Evolutionary conservation across 2,113 vertebrate genomes (phyloP).

Genomic region (Phrynocephalus versicolor): DNA sequence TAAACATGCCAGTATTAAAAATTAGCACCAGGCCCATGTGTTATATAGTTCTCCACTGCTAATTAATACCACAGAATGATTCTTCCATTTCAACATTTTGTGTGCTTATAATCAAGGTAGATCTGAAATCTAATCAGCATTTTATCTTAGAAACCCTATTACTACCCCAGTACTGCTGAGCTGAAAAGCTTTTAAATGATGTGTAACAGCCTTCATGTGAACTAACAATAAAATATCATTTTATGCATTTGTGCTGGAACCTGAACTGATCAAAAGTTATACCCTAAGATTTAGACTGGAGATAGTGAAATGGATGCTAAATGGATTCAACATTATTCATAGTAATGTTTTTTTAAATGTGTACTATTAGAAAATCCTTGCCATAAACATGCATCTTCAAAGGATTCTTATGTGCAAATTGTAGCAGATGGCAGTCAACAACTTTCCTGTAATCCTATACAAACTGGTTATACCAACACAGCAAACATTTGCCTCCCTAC

Average conservation of each 20-base stretch:
- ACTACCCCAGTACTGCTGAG: neutral
- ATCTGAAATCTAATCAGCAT: slow-evolving; percentile 2
- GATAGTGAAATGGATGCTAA: neutral
- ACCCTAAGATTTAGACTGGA: neutral
- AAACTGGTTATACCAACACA: neutral
- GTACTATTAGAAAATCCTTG: neutral
- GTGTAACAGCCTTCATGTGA: neutral
- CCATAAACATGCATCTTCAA: neutral
- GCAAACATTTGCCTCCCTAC: neutral
- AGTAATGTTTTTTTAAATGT: neutral
- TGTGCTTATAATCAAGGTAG: neutral
- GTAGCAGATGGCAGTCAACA: too few species aligned
- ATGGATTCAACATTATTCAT: neutral
- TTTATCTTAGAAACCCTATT: neutral
- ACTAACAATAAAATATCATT: neutral
- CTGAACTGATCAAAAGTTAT: neutral
- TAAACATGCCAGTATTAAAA: slow-evolving; percentile 16
- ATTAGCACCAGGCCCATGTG: slow-evolving; percentile 8
- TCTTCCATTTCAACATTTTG: slow-evolving; percentile 9
- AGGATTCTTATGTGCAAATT: neutral
- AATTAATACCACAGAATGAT: slow-evolving; percentile 15
- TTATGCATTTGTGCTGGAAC: neutral
- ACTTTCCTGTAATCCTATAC: neutral
- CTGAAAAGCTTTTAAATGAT: neutral
- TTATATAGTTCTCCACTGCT: neutral